Percentiles rank a stretch among this genome's conserved stretches.
phyloP scores from a whole-genome alignment of 2,797 vertebrate species.

The Petrocephalus sullivani region DNA sequence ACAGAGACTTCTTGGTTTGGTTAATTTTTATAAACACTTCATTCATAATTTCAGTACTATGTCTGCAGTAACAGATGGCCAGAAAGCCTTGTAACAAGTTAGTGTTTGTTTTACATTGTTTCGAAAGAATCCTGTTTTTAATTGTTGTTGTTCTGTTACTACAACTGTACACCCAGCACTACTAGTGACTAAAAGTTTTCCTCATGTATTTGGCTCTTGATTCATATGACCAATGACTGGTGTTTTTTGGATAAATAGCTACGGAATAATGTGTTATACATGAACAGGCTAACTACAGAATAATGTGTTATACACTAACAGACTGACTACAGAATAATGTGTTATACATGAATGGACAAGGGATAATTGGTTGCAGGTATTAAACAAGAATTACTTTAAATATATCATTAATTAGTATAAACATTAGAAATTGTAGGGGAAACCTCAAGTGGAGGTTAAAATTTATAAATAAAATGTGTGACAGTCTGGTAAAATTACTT shows the following conservation, averaged over 20 bases:
- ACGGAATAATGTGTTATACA: background rate
- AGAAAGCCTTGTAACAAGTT: background rate
- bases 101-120: background rate
- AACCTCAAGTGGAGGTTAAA: background rate
- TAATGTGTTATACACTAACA: background rate
- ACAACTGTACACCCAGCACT: background rate
- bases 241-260: background rate
- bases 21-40: background rate
- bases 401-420: background rate
- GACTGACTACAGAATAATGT: background rate
- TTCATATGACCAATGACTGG: background rate
- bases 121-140: background rate
- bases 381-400: background rate
- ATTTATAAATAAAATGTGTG: background rate
- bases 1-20: background rate
- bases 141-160: background rate
- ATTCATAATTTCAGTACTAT: background rate
- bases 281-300: background rate
- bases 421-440: background rate
- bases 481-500: background rate
- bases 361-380: background rate
- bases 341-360: no score
- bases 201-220: background rate
- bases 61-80: background rate
- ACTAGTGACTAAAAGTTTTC: background rate